A percentile compares a stretch with the other conserved stretches of the same genome.
phyloP scores from a whole-genome alignment of 2,113 vertebrate genomes.

The Scopus umbretta region DNA sequence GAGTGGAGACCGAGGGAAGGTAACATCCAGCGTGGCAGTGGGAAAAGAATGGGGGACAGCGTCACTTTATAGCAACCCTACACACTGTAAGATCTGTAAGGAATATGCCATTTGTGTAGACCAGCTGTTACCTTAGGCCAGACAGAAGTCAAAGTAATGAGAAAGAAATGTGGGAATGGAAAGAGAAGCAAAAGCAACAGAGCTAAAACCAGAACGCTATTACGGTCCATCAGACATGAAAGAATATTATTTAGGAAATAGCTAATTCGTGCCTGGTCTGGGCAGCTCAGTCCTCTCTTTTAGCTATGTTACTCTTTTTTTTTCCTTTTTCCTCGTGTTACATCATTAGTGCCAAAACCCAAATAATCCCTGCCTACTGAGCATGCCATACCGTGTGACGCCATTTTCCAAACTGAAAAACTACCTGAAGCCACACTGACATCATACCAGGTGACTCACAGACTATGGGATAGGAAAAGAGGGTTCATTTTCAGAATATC shows the following conservation, averaged over 20 bases:
- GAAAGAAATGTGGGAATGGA: slow-evolving; percentile 22
- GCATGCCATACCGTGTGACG: neutral
- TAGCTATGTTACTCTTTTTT: neutral
- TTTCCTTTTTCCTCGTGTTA: neutral
- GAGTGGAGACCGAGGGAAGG: neutral
- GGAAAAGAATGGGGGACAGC: neutral
- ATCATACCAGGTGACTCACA: neutral
- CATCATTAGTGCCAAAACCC: neutral
- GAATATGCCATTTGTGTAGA: neutral
- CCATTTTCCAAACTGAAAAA: neutral
- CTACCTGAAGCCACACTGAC: neutral
- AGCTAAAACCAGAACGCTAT: neutral
- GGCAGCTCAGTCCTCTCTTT: neutral
- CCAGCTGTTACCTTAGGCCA: neutral
- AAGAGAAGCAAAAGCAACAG: slow-evolving; percentile 26
- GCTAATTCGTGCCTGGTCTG: neutral
- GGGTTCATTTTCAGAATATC: neutral
- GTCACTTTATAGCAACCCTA: neutral
- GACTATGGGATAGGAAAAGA: neutral
- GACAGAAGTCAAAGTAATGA: slow-evolving; percentile 19
- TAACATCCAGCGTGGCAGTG: neutral
- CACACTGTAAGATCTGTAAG: neutral
- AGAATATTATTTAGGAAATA: slow-evolving; percentile 42
- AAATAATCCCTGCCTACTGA: neutral
- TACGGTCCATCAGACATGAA: neutral